phyloP scores from a whole-genome alignment of 1,140 invertebrate species.

The Euwallacea similis region DNA sequence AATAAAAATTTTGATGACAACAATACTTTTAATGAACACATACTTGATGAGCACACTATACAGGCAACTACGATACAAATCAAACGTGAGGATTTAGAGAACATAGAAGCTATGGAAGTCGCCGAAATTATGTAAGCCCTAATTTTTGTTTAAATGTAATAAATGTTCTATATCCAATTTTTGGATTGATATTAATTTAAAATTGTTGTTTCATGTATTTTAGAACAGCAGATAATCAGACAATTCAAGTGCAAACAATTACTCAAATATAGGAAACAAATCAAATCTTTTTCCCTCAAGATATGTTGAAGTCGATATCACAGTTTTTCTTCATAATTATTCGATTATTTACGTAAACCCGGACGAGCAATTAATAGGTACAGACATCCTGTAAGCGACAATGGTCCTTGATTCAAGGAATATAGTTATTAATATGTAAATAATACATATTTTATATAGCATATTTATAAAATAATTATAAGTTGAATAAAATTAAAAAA shows the following conservation, averaged over 20 bases:
- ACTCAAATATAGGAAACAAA: constrained; percentile 22
- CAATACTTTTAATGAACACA: constrained; percentile 22
- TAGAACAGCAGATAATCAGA: constrained; percentile 42
- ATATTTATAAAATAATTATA: not conserved
- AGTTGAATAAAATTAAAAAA: too few species aligned
- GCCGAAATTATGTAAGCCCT: constrained; percentile 50
- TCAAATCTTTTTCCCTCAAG: too few species aligned
- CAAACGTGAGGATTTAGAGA: constrained; percentile 43
- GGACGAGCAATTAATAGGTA: too few species aligned
- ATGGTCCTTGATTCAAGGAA: too few species aligned
- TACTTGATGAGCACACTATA: constrained; percentile 28
- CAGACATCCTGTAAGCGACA: too few species aligned
- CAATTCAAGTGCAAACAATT: constrained; percentile 38
- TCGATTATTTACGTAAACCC: too few species aligned
- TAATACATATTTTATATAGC: not conserved
- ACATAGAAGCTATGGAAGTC: constrained; percentile 51
- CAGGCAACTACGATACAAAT: constrained; percentile 57
- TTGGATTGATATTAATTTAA: not conserved
- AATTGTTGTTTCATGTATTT: not conserved
- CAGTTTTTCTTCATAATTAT: too few species aligned
- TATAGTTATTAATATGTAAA: not conserved
- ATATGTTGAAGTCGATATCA: too few species aligned
- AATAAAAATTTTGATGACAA: constrained; percentile 65
- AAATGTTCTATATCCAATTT: not conserved
- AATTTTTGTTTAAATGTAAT: not conserved